These are phyloP conservation scores for Tragopan temminckii DNA, from an alignment of 2,797 vertebrate species.

Conservation along the genomic window DNA sequence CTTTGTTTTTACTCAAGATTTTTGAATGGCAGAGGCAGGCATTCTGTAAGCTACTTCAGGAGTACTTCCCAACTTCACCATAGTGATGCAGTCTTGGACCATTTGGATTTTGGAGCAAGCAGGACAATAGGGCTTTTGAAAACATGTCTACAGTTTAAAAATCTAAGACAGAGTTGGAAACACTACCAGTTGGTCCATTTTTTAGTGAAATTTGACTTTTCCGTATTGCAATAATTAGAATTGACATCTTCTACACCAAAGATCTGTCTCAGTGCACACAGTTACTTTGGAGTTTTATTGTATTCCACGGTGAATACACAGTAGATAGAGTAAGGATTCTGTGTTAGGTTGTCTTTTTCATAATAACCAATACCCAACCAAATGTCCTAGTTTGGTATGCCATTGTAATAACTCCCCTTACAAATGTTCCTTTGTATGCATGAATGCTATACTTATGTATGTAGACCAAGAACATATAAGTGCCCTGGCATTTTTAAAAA, in stretches of 20 bases:
- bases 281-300: background rate
- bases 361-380: background rate
- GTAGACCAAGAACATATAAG: background rate
- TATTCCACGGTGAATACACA: background rate
- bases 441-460: background rate
- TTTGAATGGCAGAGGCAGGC: background rate
- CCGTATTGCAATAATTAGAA: background rate
- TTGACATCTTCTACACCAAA: fast-evolving
- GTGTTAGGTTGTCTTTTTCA: background rate
- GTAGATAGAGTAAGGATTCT: background rate
- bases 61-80: background rate
- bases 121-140: background rate
- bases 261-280: background rate
- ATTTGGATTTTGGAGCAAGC: background rate
- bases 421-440: background rate
- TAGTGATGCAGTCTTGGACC: fast-evolving
- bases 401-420: background rate
- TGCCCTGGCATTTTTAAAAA: background rate
- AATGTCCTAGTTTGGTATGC: background rate
- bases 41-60: background rate
- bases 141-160: background rate
- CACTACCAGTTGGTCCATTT: background rate
- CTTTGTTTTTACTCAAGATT: background rate
- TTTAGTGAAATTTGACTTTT: background rate
- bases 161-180: background rate